These are phyloP conservation scores for Plebejus anna DNA, from an alignment of 2,888 invertebrate species.

Conservation along the genomic window DNA sequence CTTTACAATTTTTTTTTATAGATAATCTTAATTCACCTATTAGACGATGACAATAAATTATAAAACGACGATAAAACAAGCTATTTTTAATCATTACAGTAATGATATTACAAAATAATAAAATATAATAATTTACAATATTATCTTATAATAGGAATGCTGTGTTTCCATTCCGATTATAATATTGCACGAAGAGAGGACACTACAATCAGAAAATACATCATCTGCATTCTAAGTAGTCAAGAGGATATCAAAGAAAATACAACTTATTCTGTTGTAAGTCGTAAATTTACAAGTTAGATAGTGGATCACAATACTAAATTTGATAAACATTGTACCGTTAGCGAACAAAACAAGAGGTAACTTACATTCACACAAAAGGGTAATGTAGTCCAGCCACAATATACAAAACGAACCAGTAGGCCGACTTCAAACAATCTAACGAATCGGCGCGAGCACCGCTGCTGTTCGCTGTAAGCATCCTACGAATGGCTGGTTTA, in stretches of 20 bases:
- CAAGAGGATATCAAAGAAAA: background rate
- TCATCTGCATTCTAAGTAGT: background rate
- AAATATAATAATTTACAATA: no score
- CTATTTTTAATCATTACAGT: no score
- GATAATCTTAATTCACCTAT: no score
- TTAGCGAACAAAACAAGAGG: slow-evolving; percentile 7
- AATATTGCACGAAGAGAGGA: background rate
- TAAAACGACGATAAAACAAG: no score
- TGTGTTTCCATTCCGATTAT: background rate
- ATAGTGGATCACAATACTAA: slow-evolving; percentile 4
- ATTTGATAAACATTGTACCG: slow-evolving; percentile 13
- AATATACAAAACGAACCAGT: background rate
- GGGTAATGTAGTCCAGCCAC: slow-evolving; percentile 4
- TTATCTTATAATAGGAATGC: background rate
- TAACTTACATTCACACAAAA: slow-evolving; percentile 12
- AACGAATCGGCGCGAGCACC: no score
- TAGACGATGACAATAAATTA: no score
- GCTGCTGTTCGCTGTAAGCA: no score
- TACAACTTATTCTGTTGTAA: background rate
- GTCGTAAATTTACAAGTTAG: background rate
- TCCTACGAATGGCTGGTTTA: no score
- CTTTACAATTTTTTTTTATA: no score
- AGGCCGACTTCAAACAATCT: background rate
- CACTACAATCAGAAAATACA: background rate
- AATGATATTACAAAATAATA: no score